Conservation (phyloP, 1,140 invertebrate species). For the Drosophila tani region DNA sequence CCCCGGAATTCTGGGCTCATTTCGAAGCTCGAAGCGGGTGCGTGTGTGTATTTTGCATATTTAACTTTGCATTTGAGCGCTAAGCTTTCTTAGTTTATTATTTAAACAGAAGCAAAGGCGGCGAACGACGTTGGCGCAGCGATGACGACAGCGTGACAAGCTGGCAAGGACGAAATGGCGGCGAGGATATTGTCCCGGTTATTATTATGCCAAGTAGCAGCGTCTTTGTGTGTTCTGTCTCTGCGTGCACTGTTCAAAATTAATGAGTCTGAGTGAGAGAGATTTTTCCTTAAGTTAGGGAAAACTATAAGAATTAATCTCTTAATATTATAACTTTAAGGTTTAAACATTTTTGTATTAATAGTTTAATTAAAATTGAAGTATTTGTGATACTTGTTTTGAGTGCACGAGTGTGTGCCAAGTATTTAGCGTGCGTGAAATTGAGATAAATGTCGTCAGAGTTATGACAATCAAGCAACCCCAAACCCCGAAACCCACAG, state of each 20-base stretch:
- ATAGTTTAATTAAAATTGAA: too few relatives aligned
- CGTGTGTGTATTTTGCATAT: slow-evolving; percentile 67
- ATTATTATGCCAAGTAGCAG: slow-evolving; percentile 67
- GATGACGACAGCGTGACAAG: slow-evolving; percentile 34
- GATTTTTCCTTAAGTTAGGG: too few relatives aligned
- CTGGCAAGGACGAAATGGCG: slow-evolving; percentile 15
- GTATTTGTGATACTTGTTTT: background rate
- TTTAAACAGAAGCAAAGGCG: slow-evolving; percentile 68
- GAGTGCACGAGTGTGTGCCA: slow-evolving; percentile 30
- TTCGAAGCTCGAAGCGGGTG: slow-evolving; percentile 9
- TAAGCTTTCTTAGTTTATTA: slow-evolving; percentile 76
- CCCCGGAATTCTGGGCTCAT: slow-evolving; percentile 31
- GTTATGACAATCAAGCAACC: slow-evolving; percentile 53
- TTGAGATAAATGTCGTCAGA: slow-evolving; percentile 63
- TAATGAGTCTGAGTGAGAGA: too few relatives aligned
- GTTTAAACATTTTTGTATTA: too few relatives aligned
- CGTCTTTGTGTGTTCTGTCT: slow-evolving; percentile 8
- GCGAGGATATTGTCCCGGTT: slow-evolving; percentile 57
- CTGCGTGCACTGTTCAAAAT: background rate
- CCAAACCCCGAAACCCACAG: slow-evolving; percentile 4
- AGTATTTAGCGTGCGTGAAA: slow-evolving; percentile 71
- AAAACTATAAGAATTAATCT: too few relatives aligned
- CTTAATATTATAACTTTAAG: too few relatives aligned
- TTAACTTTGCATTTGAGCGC: slow-evolving; percentile 73
- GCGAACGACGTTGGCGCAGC: slow-evolving; percentile 55